Base-by-base conservation (phyloP, 2,113 vertebrate genomes). In the Indri indri region DNA sequence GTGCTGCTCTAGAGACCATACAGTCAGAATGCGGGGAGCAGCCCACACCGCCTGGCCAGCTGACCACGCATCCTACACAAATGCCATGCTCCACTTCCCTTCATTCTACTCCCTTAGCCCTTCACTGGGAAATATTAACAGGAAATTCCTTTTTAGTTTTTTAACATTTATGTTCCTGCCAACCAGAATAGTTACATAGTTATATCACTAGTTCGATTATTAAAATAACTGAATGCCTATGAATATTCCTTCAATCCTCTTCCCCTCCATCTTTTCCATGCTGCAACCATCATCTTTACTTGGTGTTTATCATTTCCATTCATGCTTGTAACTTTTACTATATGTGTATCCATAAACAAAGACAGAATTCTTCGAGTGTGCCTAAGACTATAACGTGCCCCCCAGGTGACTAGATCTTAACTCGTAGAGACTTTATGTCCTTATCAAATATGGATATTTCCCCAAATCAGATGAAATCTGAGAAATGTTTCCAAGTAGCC, bases 381-480 rank as follows among this genome's bases (percentile, higher is more conserved):
- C 79, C 50, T 59, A 37, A 63, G 57, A 86, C 79, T 40, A 54
- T 90, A 96, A 85, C 2, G 1, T 87, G 32, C 86, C 79, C 79
- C 52, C 89, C 47, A 8, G 82, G 91, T 93, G 88, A 88, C 82
- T 95, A 81, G 74, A 96, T 82, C 74, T 85, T 97, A 94, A 95
- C 86, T 88, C 34, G 73, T 54, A 87, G 68, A 94, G 82, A 95
- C 52, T 97, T 97, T 97, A 97, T 89, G 93, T 80, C 82, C 96
- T 87, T 96, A 97, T 97, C 97, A 97, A 97, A 97, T 91, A 94
- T 94, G 79, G 88, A 83, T 91, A 91, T 94, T 97, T 97, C 91
- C n/a, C 80, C 86, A 97, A 97, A 97, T 89, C 97, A 98, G 97
- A 98, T 98, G 96, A 95, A 68, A 94, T 96, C 93, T 95, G 86